Percentiles rank a stretch among this genome's conserved stretches.
Evolutionary conservation across 1,140 invertebrate genomes (phyloP).

Genomic region (Campodea augens): DNA sequence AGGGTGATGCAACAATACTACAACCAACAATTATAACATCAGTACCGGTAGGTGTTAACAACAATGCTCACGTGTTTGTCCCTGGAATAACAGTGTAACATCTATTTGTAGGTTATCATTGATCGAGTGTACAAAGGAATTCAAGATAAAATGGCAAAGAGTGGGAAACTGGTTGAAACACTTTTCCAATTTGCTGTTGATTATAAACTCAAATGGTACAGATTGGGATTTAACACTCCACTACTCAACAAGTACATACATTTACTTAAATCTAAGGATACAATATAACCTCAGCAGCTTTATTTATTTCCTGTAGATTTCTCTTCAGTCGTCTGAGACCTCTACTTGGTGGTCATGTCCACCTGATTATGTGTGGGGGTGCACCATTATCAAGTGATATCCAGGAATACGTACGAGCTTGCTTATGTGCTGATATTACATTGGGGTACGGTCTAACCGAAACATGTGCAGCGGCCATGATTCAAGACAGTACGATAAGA

Average conservation of each 20-base stretch:
- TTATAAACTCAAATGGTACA: slow-evolving; percentile 73
- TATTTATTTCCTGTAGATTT: too few species aligned
- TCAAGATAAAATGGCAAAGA: slow-evolving; percentile 69
- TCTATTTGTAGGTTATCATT: too few species aligned
- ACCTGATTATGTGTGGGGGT: slow-evolving; percentile 75
- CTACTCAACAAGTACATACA: slow-evolving; percentile 58
- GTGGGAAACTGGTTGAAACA: slow-evolving; percentile 47
- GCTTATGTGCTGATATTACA: slow-evolving; percentile 71
- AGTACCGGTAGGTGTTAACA: too few species aligned
- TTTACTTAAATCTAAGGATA: too few species aligned
- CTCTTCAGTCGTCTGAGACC: slow-evolving; percentile 51
- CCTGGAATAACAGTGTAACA: too few species aligned
- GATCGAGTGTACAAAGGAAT: slow-evolving; percentile 91
- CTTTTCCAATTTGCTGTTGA: slow-evolving; percentile 80
- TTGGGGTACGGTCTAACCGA: slow-evolving; percentile 97
- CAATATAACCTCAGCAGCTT: too few species aligned
- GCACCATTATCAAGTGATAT: slow-evolving; percentile 91
- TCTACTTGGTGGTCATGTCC: slow-evolving; percentile 67
- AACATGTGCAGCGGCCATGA: slow-evolving; percentile 79
- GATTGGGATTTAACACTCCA: slow-evolving; percentile 64
- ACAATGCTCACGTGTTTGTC: too few species aligned
- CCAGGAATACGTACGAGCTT: slow-evolving; percentile 82
- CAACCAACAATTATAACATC: slow-evolving; percentile 84
- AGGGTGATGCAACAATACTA: slow-evolving; percentile 75
- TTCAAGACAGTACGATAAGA: slow-evolving; percentile 47